Evolutionary conservation across 2,113 vertebrate genomes (phyloP).

Genomic region (Corynorhinus townsendii): DNA sequence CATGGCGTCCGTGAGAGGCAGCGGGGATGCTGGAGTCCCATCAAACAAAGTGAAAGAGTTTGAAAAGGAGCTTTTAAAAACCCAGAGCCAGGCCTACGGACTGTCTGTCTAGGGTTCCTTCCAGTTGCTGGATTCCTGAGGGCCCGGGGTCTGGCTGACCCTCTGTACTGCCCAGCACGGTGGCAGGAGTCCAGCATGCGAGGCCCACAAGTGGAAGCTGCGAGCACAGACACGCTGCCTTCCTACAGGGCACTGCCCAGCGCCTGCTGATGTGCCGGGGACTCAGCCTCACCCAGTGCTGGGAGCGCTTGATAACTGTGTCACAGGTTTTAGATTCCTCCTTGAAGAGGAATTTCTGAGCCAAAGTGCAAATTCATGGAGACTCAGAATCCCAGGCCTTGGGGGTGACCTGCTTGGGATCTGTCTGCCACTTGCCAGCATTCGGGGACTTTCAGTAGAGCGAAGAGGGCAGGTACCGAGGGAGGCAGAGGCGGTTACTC

Average conservation of each 20-base stretch:
- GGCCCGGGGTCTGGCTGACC: not conserved
- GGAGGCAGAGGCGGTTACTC: too few relatives aligned
- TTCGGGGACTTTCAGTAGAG: not conserved
- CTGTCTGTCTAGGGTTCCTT: not conserved
- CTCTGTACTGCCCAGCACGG: not conserved
- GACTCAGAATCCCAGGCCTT: not conserved
- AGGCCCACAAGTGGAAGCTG: not conserved
- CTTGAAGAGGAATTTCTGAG: not conserved
- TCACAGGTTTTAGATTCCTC: not conserved
- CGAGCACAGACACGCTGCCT: not conserved
- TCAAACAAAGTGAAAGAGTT: too few relatives aligned
- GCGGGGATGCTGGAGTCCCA: too few relatives aligned
- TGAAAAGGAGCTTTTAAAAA: not conserved
- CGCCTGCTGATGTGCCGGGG: not conserved
- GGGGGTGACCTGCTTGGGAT: not conserved
- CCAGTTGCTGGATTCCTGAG: fast-evolving
- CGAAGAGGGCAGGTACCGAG: not conserved
- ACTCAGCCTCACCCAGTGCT: not conserved
- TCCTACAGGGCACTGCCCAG: fast-evolving
- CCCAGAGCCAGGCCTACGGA: not conserved
- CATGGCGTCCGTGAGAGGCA: not conserved
- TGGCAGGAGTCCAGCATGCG: not conserved
- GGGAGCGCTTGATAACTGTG: not conserved
- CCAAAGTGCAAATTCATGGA: not conserved
- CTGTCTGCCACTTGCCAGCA: not conserved